phyloP scores from a whole-genome alignment of 2,888 invertebrate species.

The Stenolophus ochropezus region DNA sequence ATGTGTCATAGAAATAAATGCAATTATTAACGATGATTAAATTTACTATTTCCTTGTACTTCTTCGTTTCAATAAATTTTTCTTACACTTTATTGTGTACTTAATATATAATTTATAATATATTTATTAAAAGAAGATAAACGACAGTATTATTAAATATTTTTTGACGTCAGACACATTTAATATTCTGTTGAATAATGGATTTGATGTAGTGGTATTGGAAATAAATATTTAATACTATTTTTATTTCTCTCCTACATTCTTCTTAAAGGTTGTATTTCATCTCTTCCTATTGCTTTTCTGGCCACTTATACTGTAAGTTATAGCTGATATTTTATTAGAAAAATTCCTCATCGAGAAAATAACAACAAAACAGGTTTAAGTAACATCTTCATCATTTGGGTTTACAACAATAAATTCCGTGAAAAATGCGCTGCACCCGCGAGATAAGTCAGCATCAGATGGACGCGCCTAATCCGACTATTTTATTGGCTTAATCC shows the following conservation, averaged over 20 bases:
- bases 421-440: conserved; percentile 31
- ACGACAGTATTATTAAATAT: no score
- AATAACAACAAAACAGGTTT: conserved; percentile 27
- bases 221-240: background rate
- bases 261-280: background rate
- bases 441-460: conserved; percentile 51
- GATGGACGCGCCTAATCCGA: conserved; percentile 29
- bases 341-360: conserved; percentile 11
- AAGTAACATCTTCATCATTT: conserved; percentile 49
- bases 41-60: no score
- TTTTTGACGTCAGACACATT: no score
- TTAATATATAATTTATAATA: no score
- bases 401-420: conserved; percentile 41
- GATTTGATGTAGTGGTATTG: no score
- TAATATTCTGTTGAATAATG: no score
- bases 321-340: background rate
- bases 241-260: background rate
- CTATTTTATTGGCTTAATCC: conserved; percentile 53
- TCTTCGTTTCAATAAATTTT: no score
- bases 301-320: background rate
- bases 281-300: background rate
- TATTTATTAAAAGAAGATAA: no score
- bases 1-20: no score
- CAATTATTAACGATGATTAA: no score
- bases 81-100: no score